Evolutionary conservation across 2,113 vertebrate species (phyloP).

Genomic region (Tychaedon coryphoeus): DNA sequence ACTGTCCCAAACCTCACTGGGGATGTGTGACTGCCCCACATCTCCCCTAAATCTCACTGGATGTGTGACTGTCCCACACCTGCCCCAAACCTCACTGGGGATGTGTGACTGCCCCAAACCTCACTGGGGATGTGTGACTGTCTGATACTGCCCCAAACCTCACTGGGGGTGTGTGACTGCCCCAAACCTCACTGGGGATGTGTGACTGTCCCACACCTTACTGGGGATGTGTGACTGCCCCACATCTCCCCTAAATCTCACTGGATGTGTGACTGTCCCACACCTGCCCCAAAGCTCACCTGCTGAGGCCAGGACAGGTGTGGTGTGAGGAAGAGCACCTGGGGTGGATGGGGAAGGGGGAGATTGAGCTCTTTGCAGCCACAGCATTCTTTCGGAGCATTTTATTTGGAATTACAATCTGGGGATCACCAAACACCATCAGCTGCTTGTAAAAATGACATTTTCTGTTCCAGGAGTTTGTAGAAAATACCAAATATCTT

Average conservation of each 20-base stretch:
- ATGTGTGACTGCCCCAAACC: fast-evolving
- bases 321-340: not conserved
- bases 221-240: no score
- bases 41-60: not conserved
- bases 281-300: not conserved
- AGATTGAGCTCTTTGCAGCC: not conserved
- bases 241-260: not conserved
- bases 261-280: not conserved
- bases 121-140: no score
- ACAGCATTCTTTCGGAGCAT: not conserved
- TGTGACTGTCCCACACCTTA: no score
- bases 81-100: not conserved
- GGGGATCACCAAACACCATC: not conserved
- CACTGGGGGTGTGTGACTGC: not conserved
- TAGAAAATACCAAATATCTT: not conserved
- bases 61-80: not conserved
- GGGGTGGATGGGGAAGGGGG: not conserved
- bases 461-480: not conserved
- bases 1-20: not conserved
- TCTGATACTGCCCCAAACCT: not conserved
- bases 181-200: not conserved
- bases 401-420: no score
- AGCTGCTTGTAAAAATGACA: not conserved
- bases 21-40: no score
- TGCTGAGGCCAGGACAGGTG: fast-evolving